A percentile compares a stretch with the other conserved stretches of the same genome.
These are phyloP conservation scores for Noctua fimbriata DNA, from an alignment of 2,888 invertebrate species.

Conservation along the genomic window DNA sequence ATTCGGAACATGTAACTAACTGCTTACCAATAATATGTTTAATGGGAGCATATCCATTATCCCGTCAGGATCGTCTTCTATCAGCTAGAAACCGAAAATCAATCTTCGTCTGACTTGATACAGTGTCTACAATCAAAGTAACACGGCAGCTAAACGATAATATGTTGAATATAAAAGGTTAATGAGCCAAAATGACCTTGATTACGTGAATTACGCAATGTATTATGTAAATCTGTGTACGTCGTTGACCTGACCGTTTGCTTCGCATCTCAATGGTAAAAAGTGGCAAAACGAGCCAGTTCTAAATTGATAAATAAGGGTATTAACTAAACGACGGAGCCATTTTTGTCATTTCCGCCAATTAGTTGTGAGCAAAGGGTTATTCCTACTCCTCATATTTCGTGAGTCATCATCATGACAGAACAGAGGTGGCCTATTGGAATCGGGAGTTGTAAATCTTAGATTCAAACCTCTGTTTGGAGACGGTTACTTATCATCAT, in stretches of 20 bases:
- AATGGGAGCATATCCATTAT: background rate
- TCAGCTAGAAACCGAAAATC: background rate
- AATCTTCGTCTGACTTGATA: background rate
- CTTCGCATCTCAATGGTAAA: conserved; percentile 29
- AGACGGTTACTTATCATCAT: background rate
- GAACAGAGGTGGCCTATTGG: background rate
- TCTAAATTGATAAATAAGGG: background rate
- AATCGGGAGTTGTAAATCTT: background rate
- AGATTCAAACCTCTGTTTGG: background rate
- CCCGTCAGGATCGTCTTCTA: no score
- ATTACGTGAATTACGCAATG: conserved; percentile 42
- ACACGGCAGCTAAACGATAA: background rate
- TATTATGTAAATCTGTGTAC: conserved; percentile 35
- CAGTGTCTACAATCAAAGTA: background rate
- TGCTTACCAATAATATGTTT: no score
- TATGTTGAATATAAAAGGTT: conserved; percentile 23
- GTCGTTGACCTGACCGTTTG: conserved; percentile 26
- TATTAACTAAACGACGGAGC: background rate
- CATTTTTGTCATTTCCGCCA: conserved; percentile 5
- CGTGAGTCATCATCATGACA: background rate
- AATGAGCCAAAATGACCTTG: conserved; percentile 49
- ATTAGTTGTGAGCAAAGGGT: background rate
- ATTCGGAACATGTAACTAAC: no score
- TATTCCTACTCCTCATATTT: background rate
- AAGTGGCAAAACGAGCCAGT: conserved; percentile 10